Evolutionary conservation across 2,888 invertebrate genomes (phyloP).

Genomic region (Antheraea yamamai): DNA sequence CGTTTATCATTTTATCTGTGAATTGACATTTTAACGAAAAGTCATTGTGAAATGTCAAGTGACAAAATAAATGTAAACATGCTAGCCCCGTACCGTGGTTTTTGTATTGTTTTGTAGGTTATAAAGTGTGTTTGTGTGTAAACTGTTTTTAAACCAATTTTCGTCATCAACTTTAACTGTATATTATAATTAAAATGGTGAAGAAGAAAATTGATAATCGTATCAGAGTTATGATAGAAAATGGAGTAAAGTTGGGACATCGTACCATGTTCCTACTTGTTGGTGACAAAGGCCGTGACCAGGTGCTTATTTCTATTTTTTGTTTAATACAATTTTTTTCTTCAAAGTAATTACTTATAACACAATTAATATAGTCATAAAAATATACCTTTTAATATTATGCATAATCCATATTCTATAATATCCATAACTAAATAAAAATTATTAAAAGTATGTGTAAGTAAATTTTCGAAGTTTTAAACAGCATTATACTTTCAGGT

Average conservation of each 20-base stretch:
- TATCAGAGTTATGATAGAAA: slow-evolving; percentile 96
- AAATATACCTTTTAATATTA: neutral
- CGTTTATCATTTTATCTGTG: no score
- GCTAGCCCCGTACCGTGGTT: neutral
- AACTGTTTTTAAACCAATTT: neutral
- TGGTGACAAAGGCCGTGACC: slow-evolving; percentile 97
- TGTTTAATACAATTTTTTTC: neutral
- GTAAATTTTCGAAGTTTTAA: neutral
- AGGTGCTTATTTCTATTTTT: slow-evolving; percentile 80
- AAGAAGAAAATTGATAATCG: slow-evolving; percentile 98
- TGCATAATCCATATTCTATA: neutral
- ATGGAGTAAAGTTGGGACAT: slow-evolving; percentile 95
- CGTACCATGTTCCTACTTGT: slow-evolving; percentile 97
- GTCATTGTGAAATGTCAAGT: neutral
- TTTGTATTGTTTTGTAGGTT: neutral
- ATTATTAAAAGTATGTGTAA: no score
- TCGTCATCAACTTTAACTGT: neutral
- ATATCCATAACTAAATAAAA: neutral
- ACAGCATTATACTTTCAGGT: slow-evolving; percentile 83
- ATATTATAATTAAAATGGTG: slow-evolving; percentile 84
- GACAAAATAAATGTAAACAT: neutral
- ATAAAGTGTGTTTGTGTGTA: neutral
- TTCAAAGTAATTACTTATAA: neutral
- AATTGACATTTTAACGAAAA: neutral
- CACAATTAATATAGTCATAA: neutral